These are phyloP conservation scores for Sturmia bella DNA, from an alignment of 2,888 invertebrate species.

Conservation along the genomic window DNA sequence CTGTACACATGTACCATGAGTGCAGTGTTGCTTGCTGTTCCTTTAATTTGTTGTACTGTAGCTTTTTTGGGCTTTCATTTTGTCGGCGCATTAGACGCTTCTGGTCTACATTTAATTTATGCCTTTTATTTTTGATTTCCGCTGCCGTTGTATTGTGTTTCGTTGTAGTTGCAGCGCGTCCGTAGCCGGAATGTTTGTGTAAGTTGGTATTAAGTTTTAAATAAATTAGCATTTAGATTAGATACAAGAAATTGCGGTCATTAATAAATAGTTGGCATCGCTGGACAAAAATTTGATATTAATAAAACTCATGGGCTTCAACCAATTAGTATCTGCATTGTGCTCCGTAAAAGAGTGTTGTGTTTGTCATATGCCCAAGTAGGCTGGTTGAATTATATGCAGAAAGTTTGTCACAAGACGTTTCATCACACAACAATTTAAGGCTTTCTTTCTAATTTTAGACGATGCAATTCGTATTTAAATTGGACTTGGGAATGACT, in stretches of 20 bases:
- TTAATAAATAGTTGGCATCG: constrained; percentile 59
- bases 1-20: background rate
- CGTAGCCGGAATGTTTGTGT: constrained; percentile 8
- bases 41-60: constrained; percentile 5
- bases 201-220: constrained; percentile 45
- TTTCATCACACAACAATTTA: no score
- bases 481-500: background rate
- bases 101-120: constrained; percentile 64
- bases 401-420: no score
- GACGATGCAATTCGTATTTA: no score
- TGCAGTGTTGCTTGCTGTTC: constrained; percentile 1
- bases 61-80: constrained; percentile 14
- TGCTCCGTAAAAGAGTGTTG: no score
- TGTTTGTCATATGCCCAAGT: no score
- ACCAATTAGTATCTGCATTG: constrained; percentile 34
- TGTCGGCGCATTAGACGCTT: constrained; percentile 37
- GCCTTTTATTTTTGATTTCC: constrained; percentile 28
- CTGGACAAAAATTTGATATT: constrained; percentile 27
- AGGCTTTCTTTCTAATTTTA: no score
- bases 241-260: constrained; percentile 64
- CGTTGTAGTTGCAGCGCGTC: constrained; percentile 1
- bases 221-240: constrained; percentile 69
- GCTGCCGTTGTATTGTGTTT: constrained; percentile 8
- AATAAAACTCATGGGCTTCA: constrained; percentile 41
- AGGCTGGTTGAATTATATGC: no score